phyloP scores from a whole-genome alignment of 2,888 invertebrate genomes.

The Venusia cambrica region DNA sequence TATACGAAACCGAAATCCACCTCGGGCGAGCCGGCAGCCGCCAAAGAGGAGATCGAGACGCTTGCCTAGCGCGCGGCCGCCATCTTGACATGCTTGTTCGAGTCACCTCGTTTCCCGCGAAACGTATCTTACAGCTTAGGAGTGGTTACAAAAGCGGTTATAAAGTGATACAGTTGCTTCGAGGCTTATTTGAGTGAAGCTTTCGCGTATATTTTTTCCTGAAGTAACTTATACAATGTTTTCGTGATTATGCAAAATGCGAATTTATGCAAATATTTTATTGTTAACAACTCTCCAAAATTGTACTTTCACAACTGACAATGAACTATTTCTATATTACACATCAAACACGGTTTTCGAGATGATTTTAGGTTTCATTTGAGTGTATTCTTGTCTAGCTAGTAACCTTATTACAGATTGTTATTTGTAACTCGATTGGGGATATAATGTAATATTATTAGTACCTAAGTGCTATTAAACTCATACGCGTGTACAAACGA shows the following conservation, averaged over 20 bases:
- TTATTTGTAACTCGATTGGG: constrained; percentile 57
- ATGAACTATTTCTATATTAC: constrained; percentile 31
- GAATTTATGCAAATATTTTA: constrained; percentile 45
- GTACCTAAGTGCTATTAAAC: constrained; percentile 64
- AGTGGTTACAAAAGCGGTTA: constrained; percentile 27
- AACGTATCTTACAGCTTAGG: constrained; percentile 13
- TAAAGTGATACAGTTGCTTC: constrained; percentile 25
- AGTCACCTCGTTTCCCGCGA: constrained; percentile 26
- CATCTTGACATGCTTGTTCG: constrained; percentile 41
- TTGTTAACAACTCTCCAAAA: constrained; percentile 36
- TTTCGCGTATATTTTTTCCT: constrained; percentile 31
- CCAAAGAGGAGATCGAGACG: constrained; percentile 86
- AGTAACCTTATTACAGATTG: constrained; percentile 59
- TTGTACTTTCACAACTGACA: constrained; percentile 21
- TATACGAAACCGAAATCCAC: constrained; percentile 88
- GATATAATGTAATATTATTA: constrained; percentile 58
- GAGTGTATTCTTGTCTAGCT: constrained; percentile 21
- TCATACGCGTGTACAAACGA: constrained; percentile 72
- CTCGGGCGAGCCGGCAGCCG: constrained; percentile 89
- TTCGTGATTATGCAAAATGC: constrained; percentile 39
- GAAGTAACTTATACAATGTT: constrained; percentile 30
- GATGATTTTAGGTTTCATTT: constrained; percentile 9
- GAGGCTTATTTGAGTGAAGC: constrained; percentile 31
- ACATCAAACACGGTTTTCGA: constrained; percentile 6
- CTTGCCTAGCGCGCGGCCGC: constrained; percentile 55